Evolutionary conservation across 2,888 invertebrate species (phyloP), one percentile per base, ranked within the genome.

Genomic region (Gnatocerus cornutus): DNA sequence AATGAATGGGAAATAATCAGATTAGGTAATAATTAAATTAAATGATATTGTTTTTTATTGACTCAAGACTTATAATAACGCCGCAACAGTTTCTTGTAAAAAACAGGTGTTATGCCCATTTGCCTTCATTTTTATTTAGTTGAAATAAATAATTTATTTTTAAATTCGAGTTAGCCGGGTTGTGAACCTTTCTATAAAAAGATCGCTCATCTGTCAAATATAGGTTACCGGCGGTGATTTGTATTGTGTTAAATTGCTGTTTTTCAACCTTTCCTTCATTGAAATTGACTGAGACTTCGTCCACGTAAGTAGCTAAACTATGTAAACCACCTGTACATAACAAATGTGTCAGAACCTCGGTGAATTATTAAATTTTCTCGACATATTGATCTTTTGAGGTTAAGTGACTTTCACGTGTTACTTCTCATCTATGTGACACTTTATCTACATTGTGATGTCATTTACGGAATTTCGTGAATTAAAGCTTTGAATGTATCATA

Each of bases 181-280:
- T 16, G 13, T 5, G 16, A 63, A 63, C 63, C 63, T 37, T 39
- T 39, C 59, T 46, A 58, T 30, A 16, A 43, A 52, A 62, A 43
- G 62, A 30, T 63, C 63, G 43, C 63, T 53, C 14, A 53, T 12
- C 63, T 63, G 63, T 63, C 63, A 63, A 45, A 53, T 63, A 52
- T 52, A 52, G 53, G 63, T 63, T 63, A 63, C 63, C 63, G 63
- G 63, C 30, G 33, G 62, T 53, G 61, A 50, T 43, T 53, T 58
- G 61, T 61, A 12, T 45, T 30, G 43, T 43, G 63, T 41, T 39
- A 56, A 43, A 14, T 50, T 4, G n/a, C 12, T 16, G 7, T 46
- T 59, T 59, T 43, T 6, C 53, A 16, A 21, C 48, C 39, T 33
- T 39, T 27, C 9, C 45, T 33, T 12, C 4, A 30, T 13, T 9